A percentile compares a stretch with the other conserved stretches of the same genome.
phyloP scores from a whole-genome alignment of 1,140 invertebrate species.

The Pollicipes pollicipes region DNA sequence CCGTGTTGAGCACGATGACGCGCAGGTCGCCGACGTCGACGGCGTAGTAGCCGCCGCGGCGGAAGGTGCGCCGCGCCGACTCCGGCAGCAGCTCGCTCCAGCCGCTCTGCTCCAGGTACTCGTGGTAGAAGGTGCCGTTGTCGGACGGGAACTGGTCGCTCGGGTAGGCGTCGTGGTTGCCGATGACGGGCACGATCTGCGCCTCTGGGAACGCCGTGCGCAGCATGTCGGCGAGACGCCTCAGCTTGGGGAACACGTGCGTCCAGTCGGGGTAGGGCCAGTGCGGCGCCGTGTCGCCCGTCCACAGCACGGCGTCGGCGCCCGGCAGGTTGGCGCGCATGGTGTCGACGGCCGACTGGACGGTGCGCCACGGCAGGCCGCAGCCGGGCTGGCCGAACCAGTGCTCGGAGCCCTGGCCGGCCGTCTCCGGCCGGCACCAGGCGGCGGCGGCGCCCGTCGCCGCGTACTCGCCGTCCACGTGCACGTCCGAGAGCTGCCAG shows the following conservation, averaged over 20 bases:
- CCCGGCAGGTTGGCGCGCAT: not conserved
- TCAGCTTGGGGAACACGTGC: not conserved
- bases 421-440: not conserved
- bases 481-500: not conserved
- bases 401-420: not conserved
- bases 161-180: constrained; percentile 3
- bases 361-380: not conserved
- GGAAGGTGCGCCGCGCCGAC: not conserved
- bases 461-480: not conserved
- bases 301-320: not conserved
- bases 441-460: not conserved
- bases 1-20: constrained; percentile 3
- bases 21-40: not conserved
- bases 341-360: constrained; percentile 4
- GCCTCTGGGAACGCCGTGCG: not conserved
- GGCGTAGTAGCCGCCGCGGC: not conserved
- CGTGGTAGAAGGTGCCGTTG: not conserved
- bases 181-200: not conserved
- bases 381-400: not conserved
- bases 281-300: not conserved
- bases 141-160: not conserved
- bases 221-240: not conserved
- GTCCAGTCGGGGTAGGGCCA: not conserved
- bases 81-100: not conserved
- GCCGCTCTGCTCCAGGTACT: not conserved